Evolutionary conservation across 2,113 vertebrate genomes (phyloP), one percentile per base, ranked within the genome.

Genomic region (Planiliza haematocheilus): DNA sequence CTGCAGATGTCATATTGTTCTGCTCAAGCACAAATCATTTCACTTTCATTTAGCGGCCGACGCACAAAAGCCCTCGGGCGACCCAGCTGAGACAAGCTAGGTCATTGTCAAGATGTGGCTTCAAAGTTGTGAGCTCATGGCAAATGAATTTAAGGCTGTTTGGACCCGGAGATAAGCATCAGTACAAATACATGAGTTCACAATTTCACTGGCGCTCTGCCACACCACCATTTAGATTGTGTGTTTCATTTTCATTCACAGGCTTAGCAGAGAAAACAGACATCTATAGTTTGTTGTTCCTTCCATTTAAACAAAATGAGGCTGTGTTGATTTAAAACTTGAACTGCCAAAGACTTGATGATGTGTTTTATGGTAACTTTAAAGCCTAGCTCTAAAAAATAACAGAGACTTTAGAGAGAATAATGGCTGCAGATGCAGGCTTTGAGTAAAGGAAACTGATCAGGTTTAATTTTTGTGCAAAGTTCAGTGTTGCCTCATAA

Each of bases 101-200:
- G 72, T 83, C 77, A 75, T 72, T 78, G 84, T 79, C 74, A 77
- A 82, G 81, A 77, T 84, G 59, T 66, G 59, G 75, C 60, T 57
- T 81, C 46, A 77, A 64, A 72, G 55, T 7, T 39, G 49, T 87
- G 86, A 89, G 81, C 83, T 88, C 42, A 86, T 34, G 49, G 69
- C 61, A 79, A 60, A 83, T 82, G 78, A 90, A 92, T 89, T 68
- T 74, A 38, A 72, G 62, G 59, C 13, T 56, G n/a, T 62, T 88
- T 53, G 84, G 84, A 89, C 85, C 60, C 80, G 83, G 76, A 83
- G 86, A 92, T 89, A 84, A 61, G 69, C 70, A 73, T 65, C 36
- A 45, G 42, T 57, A 68, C 46, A 84, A 74, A 89, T 77, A 10
- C 43, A 87, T 90, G 86, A 90, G 56, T 77, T 89, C 70, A 77